phyloP scores from a whole-genome alignment of 2,113 vertebrate genomes.

The Cyprinodon brontotheroides region DNA sequence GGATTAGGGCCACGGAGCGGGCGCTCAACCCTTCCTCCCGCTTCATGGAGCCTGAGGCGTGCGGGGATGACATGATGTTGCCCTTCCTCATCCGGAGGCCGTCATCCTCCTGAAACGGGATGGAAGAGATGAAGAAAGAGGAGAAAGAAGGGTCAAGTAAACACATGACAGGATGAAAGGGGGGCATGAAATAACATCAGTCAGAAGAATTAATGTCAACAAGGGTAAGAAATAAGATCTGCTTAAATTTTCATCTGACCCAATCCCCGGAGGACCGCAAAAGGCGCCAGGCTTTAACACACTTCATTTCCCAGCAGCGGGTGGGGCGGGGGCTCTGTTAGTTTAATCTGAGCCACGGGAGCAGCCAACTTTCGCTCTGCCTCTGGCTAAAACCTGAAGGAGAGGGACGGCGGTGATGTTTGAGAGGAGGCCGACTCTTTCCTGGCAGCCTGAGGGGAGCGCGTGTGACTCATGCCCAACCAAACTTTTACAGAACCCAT shows the following conservation, averaged over 20 bases:
- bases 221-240: conserved; percentile 56
- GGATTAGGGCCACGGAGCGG: conserved; percentile 87
- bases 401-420: conserved; percentile 37
- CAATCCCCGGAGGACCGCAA: conserved; percentile 39
- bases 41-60: conserved; percentile 77
- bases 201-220: background rate
- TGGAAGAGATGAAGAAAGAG: background rate
- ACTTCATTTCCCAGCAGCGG: conserved; percentile 74
- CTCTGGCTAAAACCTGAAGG: conserved; percentile 61
- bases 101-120: conserved; percentile 86
- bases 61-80: conserved; percentile 83
- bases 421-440: conserved; percentile 21
- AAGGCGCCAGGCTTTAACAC: conserved; percentile 72
- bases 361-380: conserved; percentile 69
- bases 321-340: conserved; percentile 64
- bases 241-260: conserved; percentile 60
- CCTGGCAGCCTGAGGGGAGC: conserved; percentile 22
- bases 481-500: conserved; percentile 32
- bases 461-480: conserved; percentile 35
- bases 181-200: conserved; percentile 11
- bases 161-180: conserved; percentile 11
- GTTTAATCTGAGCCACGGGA: conserved; percentile 69
- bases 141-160: conserved; percentile 3
- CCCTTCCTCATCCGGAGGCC: conserved; percentile 93
- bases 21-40: conserved; percentile 90